Evolutionary conservation across 2,797 vertebrate species (phyloP), one percentile per base, ranked within the genome.

Genomic region (Anguilla marmorata): DNA sequence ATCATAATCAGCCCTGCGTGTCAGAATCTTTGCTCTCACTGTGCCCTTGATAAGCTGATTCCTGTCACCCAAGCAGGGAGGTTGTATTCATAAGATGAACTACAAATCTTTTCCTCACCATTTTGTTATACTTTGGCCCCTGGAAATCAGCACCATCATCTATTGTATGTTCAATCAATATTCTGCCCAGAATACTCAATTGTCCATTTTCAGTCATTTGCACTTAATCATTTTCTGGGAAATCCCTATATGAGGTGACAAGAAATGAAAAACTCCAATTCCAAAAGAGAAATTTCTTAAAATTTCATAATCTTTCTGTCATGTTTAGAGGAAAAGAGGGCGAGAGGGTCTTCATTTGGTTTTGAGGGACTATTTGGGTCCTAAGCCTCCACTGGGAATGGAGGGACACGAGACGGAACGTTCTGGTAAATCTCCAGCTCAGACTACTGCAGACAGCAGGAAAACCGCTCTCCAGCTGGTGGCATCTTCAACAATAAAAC

Each of bases 281-380:
- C 91, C 92, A 92, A 63, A 33, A 45, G 54, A 60, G 54, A 92
- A 93, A 88, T 27, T 90, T 86, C 86, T 41, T 90, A 93, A 12
- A 12, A 8, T 52, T 8, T 58, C 2, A 3, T 58, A 14, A 58
- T 58, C 94, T 95, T 95, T 94, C 95, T 94, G 92, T 91, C 90
- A 88, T 33, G 27, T 66, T 93, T 93, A 91, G 11, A 52, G 50
- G 88, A 89, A 89, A 91, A 93, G 89, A 87, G 90, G 90, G 91
- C 89, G 92, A 90, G 91, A 92, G 24, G 45, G 82, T 85, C 93
- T 95, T 95, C 95, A 95, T 95, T 95, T 94, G 94, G 94, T 93
- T 88, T 88, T 82, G 85, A 92, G 90, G 91, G 90, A 21, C 89
- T 92, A 93, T 91, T 86, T 93, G 92, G 90, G 87, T 90, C 89